Conservation (phyloP, 2,888 invertebrate genomes). For the Caenorhabditis doughertyi region DNA sequence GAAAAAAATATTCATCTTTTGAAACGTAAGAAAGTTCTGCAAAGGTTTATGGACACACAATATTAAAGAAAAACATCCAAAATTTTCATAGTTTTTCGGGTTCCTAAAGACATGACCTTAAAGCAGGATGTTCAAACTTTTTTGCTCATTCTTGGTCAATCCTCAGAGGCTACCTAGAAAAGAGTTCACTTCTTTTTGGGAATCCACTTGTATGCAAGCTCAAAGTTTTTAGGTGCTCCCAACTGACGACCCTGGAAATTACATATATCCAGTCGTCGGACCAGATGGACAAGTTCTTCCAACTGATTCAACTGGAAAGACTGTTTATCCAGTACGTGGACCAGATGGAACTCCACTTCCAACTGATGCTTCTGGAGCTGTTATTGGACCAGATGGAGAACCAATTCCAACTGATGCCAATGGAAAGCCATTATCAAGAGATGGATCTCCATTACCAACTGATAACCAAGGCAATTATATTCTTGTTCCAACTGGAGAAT, state of each 20-base stretch:
- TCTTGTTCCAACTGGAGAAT: conserved; percentile 17
- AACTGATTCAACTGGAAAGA: conserved; percentile 46
- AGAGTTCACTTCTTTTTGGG: too few species aligned
- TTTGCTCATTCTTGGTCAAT: too few species aligned
- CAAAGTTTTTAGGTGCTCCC: too few species aligned
- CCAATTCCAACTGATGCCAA: conserved; percentile 61
- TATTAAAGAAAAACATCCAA: too few species aligned
- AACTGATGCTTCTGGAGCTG: conserved; percentile 53
- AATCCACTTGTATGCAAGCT: too few species aligned
- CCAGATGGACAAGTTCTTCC: conserved; percentile 59
- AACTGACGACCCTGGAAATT: conserved; percentile 59
- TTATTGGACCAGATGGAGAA: conserved; percentile 56
- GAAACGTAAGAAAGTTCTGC: too few species aligned
- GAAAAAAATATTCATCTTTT: too few species aligned
- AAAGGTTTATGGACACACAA: too few species aligned
- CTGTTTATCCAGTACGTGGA: conserved; percentile 59
- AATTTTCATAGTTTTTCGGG: too few species aligned
- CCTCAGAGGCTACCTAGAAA: too few species aligned
- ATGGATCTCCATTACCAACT: conserved; percentile 67
- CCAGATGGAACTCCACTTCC: conserved; percentile 68
- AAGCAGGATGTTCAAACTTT: too few species aligned
- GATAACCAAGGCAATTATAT: conserved; percentile 42
- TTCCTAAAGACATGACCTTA: too few species aligned
- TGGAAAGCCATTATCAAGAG: conserved; percentile 56
- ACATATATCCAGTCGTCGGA: conserved; percentile 60